Conservation (phyloP, 2,113 vertebrate genomes). For the Chionomys nivalis region DNA sequence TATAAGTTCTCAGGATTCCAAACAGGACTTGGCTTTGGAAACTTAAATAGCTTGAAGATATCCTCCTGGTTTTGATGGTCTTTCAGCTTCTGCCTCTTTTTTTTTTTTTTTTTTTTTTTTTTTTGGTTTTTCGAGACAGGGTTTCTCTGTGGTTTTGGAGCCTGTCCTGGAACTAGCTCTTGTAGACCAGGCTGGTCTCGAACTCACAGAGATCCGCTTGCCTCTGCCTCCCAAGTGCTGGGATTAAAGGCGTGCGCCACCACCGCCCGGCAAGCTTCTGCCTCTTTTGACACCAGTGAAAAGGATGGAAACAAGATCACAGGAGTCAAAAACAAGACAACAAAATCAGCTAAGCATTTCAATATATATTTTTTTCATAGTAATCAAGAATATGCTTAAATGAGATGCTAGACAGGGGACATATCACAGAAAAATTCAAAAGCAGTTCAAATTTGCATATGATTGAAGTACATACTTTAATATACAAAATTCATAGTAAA, state of each 20-base stretch:
- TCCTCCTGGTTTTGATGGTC: neutral
- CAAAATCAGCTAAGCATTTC: neutral
- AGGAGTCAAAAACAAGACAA: neutral
- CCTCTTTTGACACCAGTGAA: neutral
- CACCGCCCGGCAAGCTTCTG: too few relatives aligned
- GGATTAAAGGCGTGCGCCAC: too few relatives aligned
- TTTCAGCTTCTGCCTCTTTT: neutral
- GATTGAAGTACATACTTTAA: neutral
- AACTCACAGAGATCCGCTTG: too few relatives aligned
- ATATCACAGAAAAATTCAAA: neutral
- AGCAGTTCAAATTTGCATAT: neutral
- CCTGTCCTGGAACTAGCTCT: too few relatives aligned
- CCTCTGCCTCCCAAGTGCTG: too few relatives aligned
- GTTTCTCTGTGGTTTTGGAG: too few relatives aligned
- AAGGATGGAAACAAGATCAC: neutral
- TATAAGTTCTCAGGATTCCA: neutral
- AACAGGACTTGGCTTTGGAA: neutral
- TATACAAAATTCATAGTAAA: neutral
- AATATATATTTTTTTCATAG: neutral
- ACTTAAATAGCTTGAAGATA: too few relatives aligned
- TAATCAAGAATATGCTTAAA: neutral
- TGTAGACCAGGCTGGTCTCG: too few relatives aligned
- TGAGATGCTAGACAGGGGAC: neutral
- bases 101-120: too few relatives aligned
- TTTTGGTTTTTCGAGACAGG: too few relatives aligned